These are phyloP conservation scores for Drosophila fungiperda DNA, from an alignment of 2,888 invertebrate genomes.

Conservation along the genomic window DNA sequence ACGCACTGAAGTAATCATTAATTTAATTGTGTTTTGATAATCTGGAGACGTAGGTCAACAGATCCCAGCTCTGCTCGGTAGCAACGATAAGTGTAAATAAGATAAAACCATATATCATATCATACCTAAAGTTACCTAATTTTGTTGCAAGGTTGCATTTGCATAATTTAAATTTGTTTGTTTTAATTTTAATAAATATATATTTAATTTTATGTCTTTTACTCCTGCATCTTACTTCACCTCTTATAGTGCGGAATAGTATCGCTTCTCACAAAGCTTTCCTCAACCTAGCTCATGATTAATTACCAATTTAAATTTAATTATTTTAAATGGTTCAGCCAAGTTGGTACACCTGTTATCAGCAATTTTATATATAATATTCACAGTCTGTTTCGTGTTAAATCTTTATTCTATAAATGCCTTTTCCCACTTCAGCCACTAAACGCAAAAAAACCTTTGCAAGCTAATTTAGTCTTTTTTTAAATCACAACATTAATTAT, in stretches of 20 bases:
- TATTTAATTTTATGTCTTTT: not conserved
- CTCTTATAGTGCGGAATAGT: not conserved
- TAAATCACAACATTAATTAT: slow-evolving; percentile 5
- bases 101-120: not conserved
- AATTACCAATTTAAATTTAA: not conserved
- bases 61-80: not conserved
- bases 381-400: not conserved
- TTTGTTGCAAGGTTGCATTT: not conserved
- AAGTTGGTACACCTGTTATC: not conserved
- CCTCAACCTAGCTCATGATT: not conserved
- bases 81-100: not conserved
- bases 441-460: not conserved
- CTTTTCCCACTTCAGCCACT: not conserved
- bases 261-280: not conserved
- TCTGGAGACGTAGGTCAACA: not conserved
- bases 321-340: not conserved
- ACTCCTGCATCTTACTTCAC: not conserved
- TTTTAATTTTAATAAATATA: not conserved
- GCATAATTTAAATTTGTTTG: not conserved
- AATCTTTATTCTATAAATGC: not conserved
- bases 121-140: not conserved
- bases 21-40: not conserved
- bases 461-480: not conserved
- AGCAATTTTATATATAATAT: not conserved
- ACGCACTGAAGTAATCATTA: not conserved